Base-by-base conservation (phyloP, 2,113 vertebrate species). In the Mus spicilegus region DNA sequence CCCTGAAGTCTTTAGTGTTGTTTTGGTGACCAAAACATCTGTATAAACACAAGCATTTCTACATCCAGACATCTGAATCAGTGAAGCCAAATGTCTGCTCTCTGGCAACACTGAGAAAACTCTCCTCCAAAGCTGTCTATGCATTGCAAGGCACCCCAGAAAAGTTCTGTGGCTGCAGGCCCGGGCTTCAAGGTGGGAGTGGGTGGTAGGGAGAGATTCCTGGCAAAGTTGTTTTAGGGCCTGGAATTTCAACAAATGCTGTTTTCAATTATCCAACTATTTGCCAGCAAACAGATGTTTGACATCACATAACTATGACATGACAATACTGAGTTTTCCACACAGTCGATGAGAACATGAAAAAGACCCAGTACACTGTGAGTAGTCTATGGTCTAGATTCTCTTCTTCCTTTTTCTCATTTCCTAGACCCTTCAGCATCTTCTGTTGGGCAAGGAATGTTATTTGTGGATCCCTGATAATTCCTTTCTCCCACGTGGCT, bases 231-330 rank as follows among this genome's bases (percentile, higher is more conserved):
- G 80, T 61, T 88, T 56, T 26, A 80, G 67, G 58, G 39, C 77
- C 77, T 84, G 90, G 80, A 95, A 92, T 92, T 90, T 58, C 87
- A 95, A 90, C 76, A 89, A 81, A 94, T 73, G 39, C 85, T 97
- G 95, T 88, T 96, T 97, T 95, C 92, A 95, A 95, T 97, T 89
- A 95, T 61, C 39, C 63, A 86, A 46, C 5, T 73, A 85, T 75
- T 96, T 94, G 72, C 90, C 70, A 93, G 92, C 85, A 82, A 92
- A 92, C 96, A 97, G 93, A 94, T 97, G 95, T 96, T 93, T 80
- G 89, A 63, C 78, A 90, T 95, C 46, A 33, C 96, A 92, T 76
- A 85, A 80, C 46, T 94, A 12, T 22, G 88, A 67, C 51, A 81
- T 84, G 89, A 97, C 85, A 92, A 28, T 22, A 67, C 76, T n/a